These are phyloP conservation scores for Urechis unicinctus DNA, from an alignment of 2,888 invertebrate genomes.

Conservation along the genomic window DNA sequence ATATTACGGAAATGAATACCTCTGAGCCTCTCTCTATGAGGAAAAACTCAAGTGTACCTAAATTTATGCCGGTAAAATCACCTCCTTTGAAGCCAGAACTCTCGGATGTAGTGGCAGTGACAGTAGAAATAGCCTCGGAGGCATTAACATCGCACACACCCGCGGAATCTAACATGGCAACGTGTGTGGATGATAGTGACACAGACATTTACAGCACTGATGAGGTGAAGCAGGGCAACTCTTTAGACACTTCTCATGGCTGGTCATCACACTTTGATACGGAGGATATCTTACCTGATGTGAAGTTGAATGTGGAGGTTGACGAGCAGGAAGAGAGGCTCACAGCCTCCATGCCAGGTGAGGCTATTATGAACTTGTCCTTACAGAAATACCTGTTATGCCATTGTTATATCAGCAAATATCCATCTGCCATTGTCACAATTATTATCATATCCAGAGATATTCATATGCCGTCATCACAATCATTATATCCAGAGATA, in stretches of 20 bases:
- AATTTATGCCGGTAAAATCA: not conserved
- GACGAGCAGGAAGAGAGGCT: not conserved
- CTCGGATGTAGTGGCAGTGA: not conserved
- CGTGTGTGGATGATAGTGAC: not conserved
- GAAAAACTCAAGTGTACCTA: not conserved
- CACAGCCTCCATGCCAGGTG: not conserved
- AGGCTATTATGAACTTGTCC: no score
- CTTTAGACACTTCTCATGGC: constrained; percentile 9
- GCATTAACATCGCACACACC: not conserved
- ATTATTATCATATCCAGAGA: no score
- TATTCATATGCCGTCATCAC: no score
- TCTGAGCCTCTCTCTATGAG: no score
- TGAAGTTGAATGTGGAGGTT: not conserved
- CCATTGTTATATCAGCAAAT: no score
- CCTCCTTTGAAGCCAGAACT: not conserved
- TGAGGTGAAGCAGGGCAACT: constrained; percentile 4
- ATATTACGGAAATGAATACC: no score
- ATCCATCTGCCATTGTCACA: no score
- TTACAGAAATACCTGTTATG: no score
- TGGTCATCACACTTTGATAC: constrained; percentile 14
- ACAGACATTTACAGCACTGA: not conserved
- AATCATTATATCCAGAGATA: no score
- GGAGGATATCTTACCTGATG: not conserved
- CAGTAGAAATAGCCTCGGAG: not conserved
- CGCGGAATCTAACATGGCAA: no score